Conservation (phyloP, 2,113 vertebrate genomes). For the Mormyrus iriodes region DNA sequence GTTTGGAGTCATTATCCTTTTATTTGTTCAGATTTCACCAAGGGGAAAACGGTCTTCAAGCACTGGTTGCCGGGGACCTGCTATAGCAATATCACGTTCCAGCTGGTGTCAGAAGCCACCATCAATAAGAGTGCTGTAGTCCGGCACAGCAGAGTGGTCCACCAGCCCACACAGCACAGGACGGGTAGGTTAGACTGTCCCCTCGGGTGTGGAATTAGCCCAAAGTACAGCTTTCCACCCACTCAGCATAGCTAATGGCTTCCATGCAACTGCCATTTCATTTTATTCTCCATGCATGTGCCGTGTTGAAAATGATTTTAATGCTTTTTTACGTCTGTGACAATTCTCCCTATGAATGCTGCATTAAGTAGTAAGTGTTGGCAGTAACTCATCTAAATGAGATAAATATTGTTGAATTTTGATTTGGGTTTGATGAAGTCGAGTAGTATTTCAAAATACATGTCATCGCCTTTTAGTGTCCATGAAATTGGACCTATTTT, state of each 20-base stretch:
- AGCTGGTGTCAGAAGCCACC: conserved; percentile 84
- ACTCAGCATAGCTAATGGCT: not conserved
- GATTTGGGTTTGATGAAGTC: not conserved
- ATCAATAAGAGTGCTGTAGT: conserved; percentile 75
- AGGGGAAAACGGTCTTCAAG: conserved; percentile 87
- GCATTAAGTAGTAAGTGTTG: not conserved
- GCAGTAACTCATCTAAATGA: not conserved
- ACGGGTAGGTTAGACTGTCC: conserved; percentile 66
- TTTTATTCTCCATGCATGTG: not conserved
- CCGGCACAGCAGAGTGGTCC: conserved; percentile 72
- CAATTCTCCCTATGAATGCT: not conserved
- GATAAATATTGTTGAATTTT: not conserved
- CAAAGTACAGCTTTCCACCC: not conserved
- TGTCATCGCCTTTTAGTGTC: not conserved
- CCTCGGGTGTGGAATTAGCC: not conserved
- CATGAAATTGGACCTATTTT: not conserved
- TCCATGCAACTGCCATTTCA: not conserved
- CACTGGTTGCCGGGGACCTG: conserved; percentile 91
- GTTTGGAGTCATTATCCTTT: not conserved
- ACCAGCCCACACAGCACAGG: conserved; percentile 74
- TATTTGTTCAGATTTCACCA: not conserved
- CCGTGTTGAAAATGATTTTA: not conserved
- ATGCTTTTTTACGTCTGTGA: not conserved
- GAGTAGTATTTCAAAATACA: not conserved
- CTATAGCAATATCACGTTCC: conserved; percentile 91